Conservation (phyloP, 2,888 invertebrate species). For the Daptonema setosum region DNA sequence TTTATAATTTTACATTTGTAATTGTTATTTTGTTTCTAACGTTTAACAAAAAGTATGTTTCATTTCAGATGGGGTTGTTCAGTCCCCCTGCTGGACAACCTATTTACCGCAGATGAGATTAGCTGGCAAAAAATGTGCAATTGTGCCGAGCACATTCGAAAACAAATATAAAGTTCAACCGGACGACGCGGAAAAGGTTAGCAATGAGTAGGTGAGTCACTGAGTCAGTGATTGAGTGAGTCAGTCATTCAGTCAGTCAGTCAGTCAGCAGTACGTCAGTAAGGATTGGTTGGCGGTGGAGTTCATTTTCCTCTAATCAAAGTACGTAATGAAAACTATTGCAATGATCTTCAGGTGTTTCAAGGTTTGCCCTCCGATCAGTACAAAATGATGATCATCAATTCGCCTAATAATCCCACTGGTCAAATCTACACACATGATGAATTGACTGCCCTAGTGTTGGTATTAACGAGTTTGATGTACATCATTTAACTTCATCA, state of each 20-base stretch:
- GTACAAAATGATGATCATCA: slow-evolving; percentile 8
- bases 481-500: not conserved
- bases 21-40: not conserved
- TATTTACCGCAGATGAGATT: slow-evolving; percentile 26
- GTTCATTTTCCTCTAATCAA: no score
- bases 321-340: no score
- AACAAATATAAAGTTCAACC: slow-evolving; percentile 24
- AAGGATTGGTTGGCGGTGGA: no score
- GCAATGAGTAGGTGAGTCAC: no score
- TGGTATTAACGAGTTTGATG: not conserved
- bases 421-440: slow-evolving; percentile 6
- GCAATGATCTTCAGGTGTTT: no score
- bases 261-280: no score
- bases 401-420: slow-evolving; percentile 10
- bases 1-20: not conserved
- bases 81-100: slow-evolving; percentile 28
- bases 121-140: slow-evolving; percentile 15
- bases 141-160: slow-evolving; percentile 16
- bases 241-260: no score
- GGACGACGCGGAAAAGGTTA: slow-evolving; percentile 18
- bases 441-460: slow-evolving; percentile 3
- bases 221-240: no score
- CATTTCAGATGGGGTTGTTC: slow-evolving; percentile 15
- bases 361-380: not conserved
- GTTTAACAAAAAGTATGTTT: not conserved